phyloP scores from a whole-genome alignment of 2,797 vertebrate genomes.

The Cuniculus paca region DNA sequence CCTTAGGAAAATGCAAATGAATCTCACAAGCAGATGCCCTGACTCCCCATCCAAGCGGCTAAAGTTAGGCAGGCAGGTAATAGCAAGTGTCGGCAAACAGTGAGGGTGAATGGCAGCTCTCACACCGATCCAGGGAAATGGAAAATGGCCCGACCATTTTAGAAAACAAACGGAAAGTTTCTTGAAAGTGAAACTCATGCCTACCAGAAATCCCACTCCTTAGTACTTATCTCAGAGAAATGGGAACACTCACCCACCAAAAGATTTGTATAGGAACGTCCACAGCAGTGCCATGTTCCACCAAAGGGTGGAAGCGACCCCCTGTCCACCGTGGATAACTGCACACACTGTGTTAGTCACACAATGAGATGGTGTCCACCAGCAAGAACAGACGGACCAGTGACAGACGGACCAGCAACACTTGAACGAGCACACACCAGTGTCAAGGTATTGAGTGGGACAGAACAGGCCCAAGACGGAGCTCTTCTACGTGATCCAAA shows the following conservation, averaged over 20 bases:
- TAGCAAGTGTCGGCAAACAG: background rate
- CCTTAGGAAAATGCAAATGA: background rate
- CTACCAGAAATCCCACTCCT: background rate
- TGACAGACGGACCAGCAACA: background rate
- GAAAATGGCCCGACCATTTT: fast-evolving
- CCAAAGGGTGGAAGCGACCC: background rate
- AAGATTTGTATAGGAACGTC: background rate
- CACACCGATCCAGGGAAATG: fast-evolving
- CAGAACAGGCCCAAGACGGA: background rate
- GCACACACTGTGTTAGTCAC: fast-evolving
- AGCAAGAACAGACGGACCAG: too few relatives aligned
- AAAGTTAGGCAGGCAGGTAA: background rate
- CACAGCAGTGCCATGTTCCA: background rate
- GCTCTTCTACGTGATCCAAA: fast-evolving
- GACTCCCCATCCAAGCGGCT: background rate
- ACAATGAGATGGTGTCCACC: fast-evolving
- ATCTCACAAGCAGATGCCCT: background rate
- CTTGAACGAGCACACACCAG: background rate
- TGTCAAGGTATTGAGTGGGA: fast-evolving
- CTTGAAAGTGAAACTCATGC: background rate
- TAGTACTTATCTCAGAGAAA: background rate
- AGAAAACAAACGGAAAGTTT: background rate
- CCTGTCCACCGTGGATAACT: fast-evolving
- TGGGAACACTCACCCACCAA: background rate
- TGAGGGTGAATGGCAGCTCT: fast-evolving